These are phyloP conservation scores for Daptonema setosum DNA, from an alignment of 2,888 invertebrate species.

Conservation along the genomic window DNA sequence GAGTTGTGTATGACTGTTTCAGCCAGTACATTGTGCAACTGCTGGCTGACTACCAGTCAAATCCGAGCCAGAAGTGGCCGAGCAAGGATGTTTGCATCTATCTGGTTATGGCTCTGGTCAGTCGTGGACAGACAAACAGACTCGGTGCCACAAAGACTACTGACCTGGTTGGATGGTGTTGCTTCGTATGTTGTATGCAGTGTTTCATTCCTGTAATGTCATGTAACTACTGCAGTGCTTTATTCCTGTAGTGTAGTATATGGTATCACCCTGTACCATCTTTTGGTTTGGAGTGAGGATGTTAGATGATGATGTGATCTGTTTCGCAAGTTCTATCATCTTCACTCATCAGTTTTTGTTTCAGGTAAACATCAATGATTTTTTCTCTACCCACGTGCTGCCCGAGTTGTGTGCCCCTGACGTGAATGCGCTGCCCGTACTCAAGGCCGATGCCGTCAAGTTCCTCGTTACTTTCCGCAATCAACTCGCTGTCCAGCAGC, in stretches of 20 bases:
- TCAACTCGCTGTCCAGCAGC: slow-evolving; percentile 54
- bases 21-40: slow-evolving; percentile 6
- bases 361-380: slow-evolving; percentile 58
- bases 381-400: slow-evolving; percentile 62
- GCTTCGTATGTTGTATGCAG: too few species aligned
- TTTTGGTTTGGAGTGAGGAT: too few species aligned
- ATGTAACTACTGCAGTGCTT: too few species aligned
- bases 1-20: too few species aligned
- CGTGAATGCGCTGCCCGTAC: slow-evolving; percentile 30
- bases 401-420: slow-evolving; percentile 50
- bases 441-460: slow-evolving; percentile 87
- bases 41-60: slow-evolving; percentile 42
- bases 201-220: not conserved
- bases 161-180: slow-evolving; percentile 14
- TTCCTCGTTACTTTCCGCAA: slow-evolving; percentile 86
- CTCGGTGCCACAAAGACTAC: slow-evolving; percentile 21
- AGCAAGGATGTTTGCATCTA: slow-evolving; percentile 72
- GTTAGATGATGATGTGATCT: too few species aligned
- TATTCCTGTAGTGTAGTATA: too few species aligned
- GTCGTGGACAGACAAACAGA: slow-evolving; percentile 63
- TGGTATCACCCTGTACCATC: too few species aligned
- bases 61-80: slow-evolving; percentile 60
- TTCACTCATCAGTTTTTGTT: too few species aligned
- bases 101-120: slow-evolving; percentile 77
- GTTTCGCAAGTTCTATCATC: too few species aligned